phyloP scores from a whole-genome alignment of 2,888 invertebrate species.

The Ectropis crepuscularia region DNA sequence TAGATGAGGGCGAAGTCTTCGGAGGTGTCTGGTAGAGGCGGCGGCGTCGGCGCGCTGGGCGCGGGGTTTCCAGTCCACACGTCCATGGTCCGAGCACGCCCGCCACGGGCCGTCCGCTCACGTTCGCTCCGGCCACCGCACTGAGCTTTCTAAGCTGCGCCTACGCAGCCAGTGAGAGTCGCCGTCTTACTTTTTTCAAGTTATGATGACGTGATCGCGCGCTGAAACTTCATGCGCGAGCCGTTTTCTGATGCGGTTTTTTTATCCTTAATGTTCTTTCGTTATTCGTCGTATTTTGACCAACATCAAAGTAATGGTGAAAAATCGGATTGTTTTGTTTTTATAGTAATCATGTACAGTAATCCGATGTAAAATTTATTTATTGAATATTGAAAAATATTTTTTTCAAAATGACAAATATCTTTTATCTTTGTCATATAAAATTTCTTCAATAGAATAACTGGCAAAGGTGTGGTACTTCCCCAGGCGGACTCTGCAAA shows the following conservation, averaged over 20 bases:
- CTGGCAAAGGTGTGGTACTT: too few species aligned
- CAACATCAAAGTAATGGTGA: too few species aligned
- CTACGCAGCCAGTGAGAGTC: constrained; percentile 29
- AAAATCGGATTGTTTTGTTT: too few species aligned
- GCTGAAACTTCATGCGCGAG: constrained; percentile 21
- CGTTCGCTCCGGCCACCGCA: constrained; percentile 70
- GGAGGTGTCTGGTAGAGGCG: constrained; percentile 89
- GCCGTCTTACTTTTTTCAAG: constrained; percentile 24
- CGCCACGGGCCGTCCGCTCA: constrained; percentile 72
- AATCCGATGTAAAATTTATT: too few species aligned
- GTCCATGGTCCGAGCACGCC: constrained; percentile 86
- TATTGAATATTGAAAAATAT: too few species aligned
- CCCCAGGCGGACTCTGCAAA: too few species aligned
- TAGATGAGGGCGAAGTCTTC: constrained; percentile 92
- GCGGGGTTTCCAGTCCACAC: constrained; percentile 89
- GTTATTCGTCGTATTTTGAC: too few species aligned
- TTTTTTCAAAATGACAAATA: too few species aligned
- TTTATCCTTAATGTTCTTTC: too few species aligned
- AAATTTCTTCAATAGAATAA: too few species aligned
- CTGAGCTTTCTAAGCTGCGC: constrained; percentile 66
- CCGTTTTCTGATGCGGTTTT: not conserved
- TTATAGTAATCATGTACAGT: too few species aligned
- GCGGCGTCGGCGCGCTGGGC: constrained; percentile 83
- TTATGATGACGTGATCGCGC: constrained; percentile 15
- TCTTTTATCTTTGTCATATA: too few species aligned